Evolutionary conservation across 2,888 invertebrate genomes (phyloP).

Genomic region (Eupelmus urozonus): DNA sequence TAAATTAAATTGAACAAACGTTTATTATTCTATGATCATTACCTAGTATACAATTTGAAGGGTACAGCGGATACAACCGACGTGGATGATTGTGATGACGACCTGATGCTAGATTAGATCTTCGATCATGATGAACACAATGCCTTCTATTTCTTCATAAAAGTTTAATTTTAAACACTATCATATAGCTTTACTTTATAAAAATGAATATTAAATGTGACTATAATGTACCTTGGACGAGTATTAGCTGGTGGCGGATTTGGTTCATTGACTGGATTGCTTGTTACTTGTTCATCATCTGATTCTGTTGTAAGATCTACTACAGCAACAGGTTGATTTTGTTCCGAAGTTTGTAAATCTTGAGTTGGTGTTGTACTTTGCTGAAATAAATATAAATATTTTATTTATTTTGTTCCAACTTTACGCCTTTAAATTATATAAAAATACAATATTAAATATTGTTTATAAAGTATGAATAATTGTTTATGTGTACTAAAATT

Average conservation of each 20-base stretch:
- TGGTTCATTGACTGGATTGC: constrained; percentile 61
- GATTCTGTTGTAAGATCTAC: constrained; percentile 82
- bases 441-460: constrained; percentile 6
- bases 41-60: constrained; percentile 29
- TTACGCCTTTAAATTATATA: neutral
- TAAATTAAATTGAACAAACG: neutral
- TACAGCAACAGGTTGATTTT: constrained; percentile 78
- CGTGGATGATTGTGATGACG: constrained; percentile 18
- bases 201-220: neutral
- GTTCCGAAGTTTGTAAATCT: constrained; percentile 61
- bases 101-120: constrained; percentile 58
- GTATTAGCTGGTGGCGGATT: constrained; percentile 63
- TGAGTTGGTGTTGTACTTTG: constrained; percentile 44
- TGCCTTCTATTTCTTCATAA: constrained; percentile 20
- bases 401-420: constrained; percentile 11
- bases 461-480: constrained; percentile 1
- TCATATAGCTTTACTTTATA: constrained; percentile 6
- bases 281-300: constrained; percentile 77
- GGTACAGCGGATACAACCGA: constrained; percentile 35
- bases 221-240: constrained; percentile 67
- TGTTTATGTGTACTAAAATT: too few species aligned
- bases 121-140: constrained; percentile 49
- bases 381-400: constrained; percentile 46
- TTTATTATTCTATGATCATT: constrained; percentile 5
- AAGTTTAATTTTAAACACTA: neutral